phyloP scores from a whole-genome alignment of 1,140 invertebrate species.

The Sweltsa coloradensis region DNA sequence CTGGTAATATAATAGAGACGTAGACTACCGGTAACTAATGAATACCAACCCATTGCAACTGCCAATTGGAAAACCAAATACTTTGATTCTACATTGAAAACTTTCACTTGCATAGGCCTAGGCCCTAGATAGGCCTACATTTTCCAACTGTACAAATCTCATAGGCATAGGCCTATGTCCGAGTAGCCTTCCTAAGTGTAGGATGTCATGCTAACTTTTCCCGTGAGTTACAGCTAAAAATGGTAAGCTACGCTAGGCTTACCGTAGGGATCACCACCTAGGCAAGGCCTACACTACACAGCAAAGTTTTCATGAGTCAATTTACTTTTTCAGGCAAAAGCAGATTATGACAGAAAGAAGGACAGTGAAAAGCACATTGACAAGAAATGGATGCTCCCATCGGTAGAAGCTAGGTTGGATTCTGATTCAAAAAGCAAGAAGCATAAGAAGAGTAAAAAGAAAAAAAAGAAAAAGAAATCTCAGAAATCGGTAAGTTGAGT shows the following conservation, averaged over 20 bases:
- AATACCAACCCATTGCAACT: too few species aligned
- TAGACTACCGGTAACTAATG: too few species aligned
- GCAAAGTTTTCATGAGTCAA: not conserved
- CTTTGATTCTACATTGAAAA: too few species aligned
- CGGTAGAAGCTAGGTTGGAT: constrained; percentile 23
- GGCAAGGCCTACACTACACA: not conserved
- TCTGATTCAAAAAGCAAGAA: constrained; percentile 20
- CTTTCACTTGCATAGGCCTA: too few species aligned
- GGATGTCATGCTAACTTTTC: too few species aligned
- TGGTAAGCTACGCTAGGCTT: not conserved
- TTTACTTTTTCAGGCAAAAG: constrained; percentile 22
- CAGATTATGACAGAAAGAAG: constrained; percentile 21
- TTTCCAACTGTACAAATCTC: not conserved
- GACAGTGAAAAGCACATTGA: constrained; percentile 27
- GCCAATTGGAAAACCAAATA: too few species aligned
- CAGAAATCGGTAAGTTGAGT: constrained; percentile 10
- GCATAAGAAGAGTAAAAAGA: constrained; percentile 22
- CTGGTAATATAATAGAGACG: too few species aligned
- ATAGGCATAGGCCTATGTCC: not conserved
- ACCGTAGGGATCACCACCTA: not conserved
- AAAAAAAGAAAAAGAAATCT: constrained; percentile 20
- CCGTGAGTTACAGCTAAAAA: too few species aligned
- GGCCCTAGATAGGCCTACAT: too few species aligned
- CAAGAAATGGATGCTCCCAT: constrained; percentile 31
- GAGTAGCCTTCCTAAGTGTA: not conserved